Evolutionary conservation across 2,888 invertebrate species (phyloP), one percentile per base, ranked within the genome.

Genomic region (Rosalia funebris): DNA sequence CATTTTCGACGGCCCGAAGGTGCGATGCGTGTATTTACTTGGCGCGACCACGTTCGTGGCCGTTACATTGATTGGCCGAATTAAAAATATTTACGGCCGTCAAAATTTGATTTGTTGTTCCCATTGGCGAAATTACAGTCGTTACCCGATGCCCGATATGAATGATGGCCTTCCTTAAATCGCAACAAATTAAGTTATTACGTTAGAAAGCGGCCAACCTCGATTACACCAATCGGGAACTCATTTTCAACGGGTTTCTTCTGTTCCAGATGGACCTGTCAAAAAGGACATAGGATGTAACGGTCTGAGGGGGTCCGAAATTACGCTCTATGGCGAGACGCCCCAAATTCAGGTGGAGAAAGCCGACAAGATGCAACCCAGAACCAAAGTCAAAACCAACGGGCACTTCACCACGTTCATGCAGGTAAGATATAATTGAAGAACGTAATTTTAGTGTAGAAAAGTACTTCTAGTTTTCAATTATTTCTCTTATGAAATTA

Each of bases 321-420:
- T 81, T 56, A 82, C 81, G n/a, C 74, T 82, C 1, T 82, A 82
- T 62, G 82, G 82, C 66, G 83, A 83, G 62, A 67, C 74, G 14
- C 63, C 71, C 39, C 60, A 60, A 7, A 50, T 67, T 9, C 54
- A 62, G 59, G 63, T 62, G 32, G 71, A 73, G 48, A 77, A 71
- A 63, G 54, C 65, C 32, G 76, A 75, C 63, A 72, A 75, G 69
- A 68, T 70, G 52, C 78, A 77, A 63, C 77, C 83, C 58, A 81
- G 85, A 76, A 83, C 83, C 64, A 87, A 87, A 80, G 84, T 88
- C 65, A 88, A 88, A 77, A 88, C 89, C 61, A 88, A 88, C 75
- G 89, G 88, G 48, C 87, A 88, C 76, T 86, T 89, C 77, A 86
- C 88, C 60, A 83, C 86, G 55, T 87, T 85, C 76, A 88, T 89